Evolutionary conservation across 2,797 vertebrate species (phyloP).

Genomic region (Aeoliscus strigatus): DNA sequence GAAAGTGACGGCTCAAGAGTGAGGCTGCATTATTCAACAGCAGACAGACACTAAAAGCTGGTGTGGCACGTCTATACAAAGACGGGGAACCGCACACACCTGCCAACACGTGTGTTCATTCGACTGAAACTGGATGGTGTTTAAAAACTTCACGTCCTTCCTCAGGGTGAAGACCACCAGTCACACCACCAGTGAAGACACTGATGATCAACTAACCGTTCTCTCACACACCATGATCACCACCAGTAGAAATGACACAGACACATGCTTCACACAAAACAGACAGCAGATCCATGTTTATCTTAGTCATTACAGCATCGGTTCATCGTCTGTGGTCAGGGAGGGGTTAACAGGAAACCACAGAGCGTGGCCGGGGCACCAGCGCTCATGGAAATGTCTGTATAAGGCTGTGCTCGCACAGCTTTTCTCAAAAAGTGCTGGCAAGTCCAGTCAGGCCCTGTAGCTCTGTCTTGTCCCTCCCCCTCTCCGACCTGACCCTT

Average conservation of each 20-base stretch:
- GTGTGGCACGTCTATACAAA: conserved; percentile 25
- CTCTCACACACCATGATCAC: conserved; percentile 8
- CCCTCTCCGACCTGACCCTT: conserved; percentile 49
- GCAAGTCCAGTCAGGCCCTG: conserved; percentile 75
- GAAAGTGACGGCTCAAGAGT: conserved; percentile 53
- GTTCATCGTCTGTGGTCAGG: conserved; percentile 24
- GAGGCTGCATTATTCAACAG: conserved; percentile 68
- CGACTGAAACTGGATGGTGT: conserved; percentile 6
- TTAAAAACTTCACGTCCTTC: conserved; percentile 22
- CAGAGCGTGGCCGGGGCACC: conserved; percentile 40
- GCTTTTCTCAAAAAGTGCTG: conserved; percentile 62
- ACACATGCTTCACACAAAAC: background rate
- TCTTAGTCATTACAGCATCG: conserved; percentile 2
- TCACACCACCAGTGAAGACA: conserved; percentile 6
- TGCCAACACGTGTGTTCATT: conserved; percentile 31
- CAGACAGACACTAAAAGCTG: conserved; percentile 58
- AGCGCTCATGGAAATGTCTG: conserved; percentile 70
- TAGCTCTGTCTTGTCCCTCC: conserved; percentile 33
- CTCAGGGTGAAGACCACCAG: conserved; percentile 18
- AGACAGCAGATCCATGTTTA: background rate
- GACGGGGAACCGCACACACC: conserved; percentile 28
- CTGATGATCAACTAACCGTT: conserved; percentile 25
- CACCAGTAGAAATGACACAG: too few species aligned
- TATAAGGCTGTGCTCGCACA: conserved; percentile 70
- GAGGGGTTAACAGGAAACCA: conserved; percentile 76